A percentile compares a stretch with the other conserved stretches of the same genome.
These are phyloP conservation scores for Dasyurus viverrinus DNA, from an alignment of 2,113 vertebrate species.

Conservation along the genomic window DNA sequence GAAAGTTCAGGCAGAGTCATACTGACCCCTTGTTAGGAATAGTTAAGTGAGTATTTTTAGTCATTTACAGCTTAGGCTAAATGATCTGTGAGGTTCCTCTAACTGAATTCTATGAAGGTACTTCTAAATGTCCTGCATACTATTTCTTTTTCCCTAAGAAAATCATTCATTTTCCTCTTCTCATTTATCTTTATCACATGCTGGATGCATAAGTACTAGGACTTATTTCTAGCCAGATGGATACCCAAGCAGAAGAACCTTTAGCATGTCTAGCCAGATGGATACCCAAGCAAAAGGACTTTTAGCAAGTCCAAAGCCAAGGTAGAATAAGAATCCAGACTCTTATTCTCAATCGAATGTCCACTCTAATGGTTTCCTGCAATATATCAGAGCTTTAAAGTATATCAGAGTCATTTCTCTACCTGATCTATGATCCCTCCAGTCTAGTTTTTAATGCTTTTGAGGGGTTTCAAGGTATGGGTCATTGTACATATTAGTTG, in stretches of 20 bases:
- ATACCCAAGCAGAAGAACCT: neutral
- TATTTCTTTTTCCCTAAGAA: neutral
- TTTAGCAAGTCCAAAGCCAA: neutral
- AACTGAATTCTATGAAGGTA: neutral
- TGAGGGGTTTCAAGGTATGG: neutral
- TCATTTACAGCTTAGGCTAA: neutral
- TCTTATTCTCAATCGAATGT: neutral
- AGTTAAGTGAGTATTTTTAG: neutral
- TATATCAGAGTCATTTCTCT: neutral
- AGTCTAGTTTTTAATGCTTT: neutral
- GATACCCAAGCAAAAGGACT: neutral
- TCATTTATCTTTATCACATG: neutral
- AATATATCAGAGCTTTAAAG: neutral
- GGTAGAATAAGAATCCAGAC: too few relatives aligned
- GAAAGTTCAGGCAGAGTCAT: neutral
- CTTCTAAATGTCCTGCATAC: neutral
- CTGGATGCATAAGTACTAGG: neutral
- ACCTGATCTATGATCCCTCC: neutral
- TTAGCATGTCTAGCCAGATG: neutral
- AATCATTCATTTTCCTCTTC: neutral
- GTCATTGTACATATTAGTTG: neutral
- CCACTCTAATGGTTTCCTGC: neutral
- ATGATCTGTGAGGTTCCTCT: neutral
- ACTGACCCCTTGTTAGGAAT: neutral
- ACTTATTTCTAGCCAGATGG: neutral